phyloP scores from a whole-genome alignment of 2,113 vertebrate species.

The Clarias magur region DNA sequence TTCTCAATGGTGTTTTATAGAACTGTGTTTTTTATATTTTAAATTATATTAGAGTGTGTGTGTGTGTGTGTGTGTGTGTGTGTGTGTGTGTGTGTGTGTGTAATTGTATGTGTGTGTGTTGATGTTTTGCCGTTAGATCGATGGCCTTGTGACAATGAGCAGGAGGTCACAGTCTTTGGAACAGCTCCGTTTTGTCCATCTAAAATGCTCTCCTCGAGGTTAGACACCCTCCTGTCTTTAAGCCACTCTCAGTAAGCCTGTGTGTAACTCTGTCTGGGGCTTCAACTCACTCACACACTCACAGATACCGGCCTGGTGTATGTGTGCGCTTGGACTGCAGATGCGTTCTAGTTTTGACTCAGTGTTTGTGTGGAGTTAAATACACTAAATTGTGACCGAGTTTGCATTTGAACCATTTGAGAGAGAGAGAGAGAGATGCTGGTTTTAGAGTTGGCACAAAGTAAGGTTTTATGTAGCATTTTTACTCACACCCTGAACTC shows the following conservation, averaged over 20 bases:
- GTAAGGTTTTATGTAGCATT: constrained; percentile 36
- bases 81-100: constrained; percentile 42
- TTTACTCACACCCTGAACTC: neutral
- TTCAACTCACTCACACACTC: constrained; percentile 31
- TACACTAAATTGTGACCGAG: neutral
- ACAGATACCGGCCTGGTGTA: constrained; percentile 18
- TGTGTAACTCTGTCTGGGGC: constrained; percentile 47
- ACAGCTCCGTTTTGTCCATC: constrained; percentile 83
- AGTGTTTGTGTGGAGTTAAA: constrained; percentile 12
- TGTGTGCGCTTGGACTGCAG: constrained; percentile 19
- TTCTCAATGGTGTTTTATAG: neutral
- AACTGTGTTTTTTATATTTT: neutral
- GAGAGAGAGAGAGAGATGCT: constrained; percentile 15
- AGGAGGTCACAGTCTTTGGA: constrained; percentile 81
- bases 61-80: constrained; percentile 40
- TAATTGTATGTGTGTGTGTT: constrained; percentile 40
- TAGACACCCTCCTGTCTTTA: constrained; percentile 64
- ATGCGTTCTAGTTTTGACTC: neutral
- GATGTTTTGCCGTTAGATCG: constrained; percentile 78
- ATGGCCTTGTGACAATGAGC: constrained; percentile 84
- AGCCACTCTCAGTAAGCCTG: constrained; percentile 47
- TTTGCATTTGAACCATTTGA: constrained; percentile 23
- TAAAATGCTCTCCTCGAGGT: constrained; percentile 83
- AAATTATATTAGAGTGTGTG: neutral
- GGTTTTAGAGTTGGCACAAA: neutral